A percentile compares a stretch with the other conserved stretches of the same genome.
These are phyloP conservation scores for Spilosoma lubricipeda DNA, from an alignment of 2,888 invertebrate genomes.

Conservation along the genomic window DNA sequence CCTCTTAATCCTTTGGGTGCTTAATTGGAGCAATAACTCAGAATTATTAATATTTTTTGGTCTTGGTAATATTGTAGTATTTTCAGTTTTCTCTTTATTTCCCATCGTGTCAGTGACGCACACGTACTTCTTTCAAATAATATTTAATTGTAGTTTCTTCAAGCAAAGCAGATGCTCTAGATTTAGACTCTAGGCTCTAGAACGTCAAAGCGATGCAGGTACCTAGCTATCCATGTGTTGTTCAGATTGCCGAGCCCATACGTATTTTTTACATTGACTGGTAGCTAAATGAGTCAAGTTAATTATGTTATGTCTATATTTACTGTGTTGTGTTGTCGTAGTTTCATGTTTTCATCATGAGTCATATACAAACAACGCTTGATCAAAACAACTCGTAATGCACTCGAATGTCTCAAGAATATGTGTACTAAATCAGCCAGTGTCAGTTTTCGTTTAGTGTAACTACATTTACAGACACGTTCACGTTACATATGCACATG, in stretches of 20 bases:
- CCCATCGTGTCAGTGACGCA: too few species aligned
- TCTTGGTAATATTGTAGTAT: too few species aligned
- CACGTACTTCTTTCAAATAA: neutral
- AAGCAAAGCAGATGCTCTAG: neutral
- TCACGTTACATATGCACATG: constrained; percentile 41
- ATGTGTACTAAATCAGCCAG: constrained; percentile 52
- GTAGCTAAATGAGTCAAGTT: neutral
- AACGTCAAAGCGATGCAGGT: neutral
- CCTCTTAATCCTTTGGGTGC: constrained; percentile 18
- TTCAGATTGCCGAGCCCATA: neutral
- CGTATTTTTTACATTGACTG: neutral
- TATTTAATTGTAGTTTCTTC: neutral
- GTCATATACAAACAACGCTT: constrained; percentile 38
- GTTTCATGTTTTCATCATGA: constrained; percentile 31
- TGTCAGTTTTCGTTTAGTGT: constrained; percentile 58
- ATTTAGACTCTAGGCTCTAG: too few species aligned
- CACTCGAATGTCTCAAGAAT: constrained; percentile 54
- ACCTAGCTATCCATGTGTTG: neutral
- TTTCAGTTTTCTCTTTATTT: too few species aligned
- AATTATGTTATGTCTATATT: neutral
- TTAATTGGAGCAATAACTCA: constrained; percentile 31
- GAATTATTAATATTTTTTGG: constrained; percentile 3
- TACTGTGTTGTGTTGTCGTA: neutral
- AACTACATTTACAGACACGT: constrained; percentile 54
- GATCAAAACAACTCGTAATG: constrained; percentile 54